Base-by-base conservation (phyloP, 2,113 vertebrate genomes). In the Psittacula cyanocephala region DNA sequence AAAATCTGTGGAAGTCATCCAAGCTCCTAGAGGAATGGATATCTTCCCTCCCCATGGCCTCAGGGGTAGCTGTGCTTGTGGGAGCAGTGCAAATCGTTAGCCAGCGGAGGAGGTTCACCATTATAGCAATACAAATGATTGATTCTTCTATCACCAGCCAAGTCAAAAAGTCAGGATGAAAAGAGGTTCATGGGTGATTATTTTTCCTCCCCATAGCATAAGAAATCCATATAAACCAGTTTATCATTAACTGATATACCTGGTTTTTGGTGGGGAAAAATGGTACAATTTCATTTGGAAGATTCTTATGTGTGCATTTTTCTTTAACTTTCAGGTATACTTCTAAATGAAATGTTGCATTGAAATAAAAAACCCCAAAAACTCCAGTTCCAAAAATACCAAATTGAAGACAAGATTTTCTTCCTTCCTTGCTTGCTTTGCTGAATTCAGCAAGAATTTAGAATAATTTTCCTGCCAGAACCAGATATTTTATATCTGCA, bases 1-100 rank as follows among this genome's bases (percentile, higher is more conserved):
- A 90, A 70, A 94, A 91, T 75, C 68, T 3, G 0, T 93, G 93
- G 91, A 96, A 94, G 59, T 70, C 29, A 77, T 91, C 88, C 93
- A 90, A 13, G 33, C 88, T 86, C 35, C 33, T 43, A 67, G 79
- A 75, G 76, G 88, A 79, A 64, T 75, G 50, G 76, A 13, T 89
- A 22, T 91, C 87, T 85, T 80, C 59, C 78, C 79, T 88, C 81
- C 79, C 82, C 39, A 43, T 28, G 82, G 86, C 82, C 76, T 86
- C 71, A 50, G 85, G 91, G 85, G 85, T 74, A 86, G 76, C 85
- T 88, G 46, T 81, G 72, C 76, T 86, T 55, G 60, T 81, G 82
- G 79, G 80, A 95, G 83, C 76, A 44, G 41, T 71, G 79, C 27
- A 91, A 67, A 91, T 72, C 0, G 0, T 74, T 89, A 86, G 47